Evolutionary conservation across 1,140 invertebrate species (phyloP).

Genomic region (Anoplophora glabripennis): DNA sequence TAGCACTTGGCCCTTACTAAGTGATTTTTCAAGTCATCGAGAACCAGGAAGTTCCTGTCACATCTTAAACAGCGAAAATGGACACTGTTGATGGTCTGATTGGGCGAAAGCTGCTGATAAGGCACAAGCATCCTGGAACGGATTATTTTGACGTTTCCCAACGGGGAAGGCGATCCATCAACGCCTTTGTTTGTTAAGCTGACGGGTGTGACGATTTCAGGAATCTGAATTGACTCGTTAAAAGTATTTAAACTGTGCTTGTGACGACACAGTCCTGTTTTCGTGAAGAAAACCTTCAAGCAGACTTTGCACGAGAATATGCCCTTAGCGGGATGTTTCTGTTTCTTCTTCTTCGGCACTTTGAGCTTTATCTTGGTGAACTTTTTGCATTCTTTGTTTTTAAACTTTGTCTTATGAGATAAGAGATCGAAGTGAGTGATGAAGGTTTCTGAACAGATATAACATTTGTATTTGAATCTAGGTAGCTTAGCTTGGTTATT

Average conservation of each 20-base stretch:
- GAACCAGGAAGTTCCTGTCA: constrained; percentile 2
- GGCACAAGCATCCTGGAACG: too few relatives aligned
- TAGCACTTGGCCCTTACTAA: constrained; percentile 9
- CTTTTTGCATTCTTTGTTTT: constrained; percentile 15
- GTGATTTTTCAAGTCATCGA: constrained; percentile 12
- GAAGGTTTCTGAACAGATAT: constrained; percentile 10
- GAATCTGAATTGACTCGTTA: too few relatives aligned
- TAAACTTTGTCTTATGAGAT: constrained; percentile 9
- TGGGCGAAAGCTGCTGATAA: background rate
- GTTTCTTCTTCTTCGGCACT: background rate
- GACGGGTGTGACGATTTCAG: too few relatives aligned
- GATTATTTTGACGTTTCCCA: too few relatives aligned
- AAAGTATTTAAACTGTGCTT: too few relatives aligned
- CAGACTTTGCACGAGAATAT: constrained; percentile 17
- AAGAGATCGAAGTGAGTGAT: constrained; percentile 3
- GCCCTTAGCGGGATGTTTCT: background rate
- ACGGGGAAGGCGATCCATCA: too few relatives aligned
- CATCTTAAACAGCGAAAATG: constrained; percentile 10
- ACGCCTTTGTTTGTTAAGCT: too few relatives aligned
- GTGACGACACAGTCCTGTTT: constrained; percentile 6
- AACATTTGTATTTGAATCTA: constrained; percentile 20
- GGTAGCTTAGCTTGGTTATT: constrained; percentile 8
- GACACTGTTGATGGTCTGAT: background rate
- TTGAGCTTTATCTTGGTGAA: constrained; percentile 4
- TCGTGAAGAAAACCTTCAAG: constrained; percentile 14